Evolutionary conservation across 2,888 invertebrate genomes (phyloP).

Genomic region (Sipha maydis): DNA sequence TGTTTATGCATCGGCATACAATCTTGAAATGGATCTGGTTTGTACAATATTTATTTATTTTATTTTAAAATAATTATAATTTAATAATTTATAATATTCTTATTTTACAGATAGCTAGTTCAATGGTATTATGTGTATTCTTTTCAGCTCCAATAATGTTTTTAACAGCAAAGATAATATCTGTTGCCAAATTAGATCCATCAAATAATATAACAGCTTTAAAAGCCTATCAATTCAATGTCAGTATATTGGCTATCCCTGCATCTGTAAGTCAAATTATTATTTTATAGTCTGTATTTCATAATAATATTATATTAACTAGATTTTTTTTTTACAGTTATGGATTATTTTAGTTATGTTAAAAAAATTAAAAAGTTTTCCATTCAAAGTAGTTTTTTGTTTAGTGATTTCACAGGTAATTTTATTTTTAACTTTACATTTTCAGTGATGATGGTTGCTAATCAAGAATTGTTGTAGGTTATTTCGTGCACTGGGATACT

Average conservation of each 20-base stretch:
- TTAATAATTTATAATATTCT: conserved; percentile 40
- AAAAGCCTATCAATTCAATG: conserved; percentile 82
- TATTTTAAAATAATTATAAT: background rate
- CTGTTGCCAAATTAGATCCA: conserved; percentile 77
- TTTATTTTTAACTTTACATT: background rate
- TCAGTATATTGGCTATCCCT: conserved; percentile 82
- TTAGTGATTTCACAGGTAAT: conserved; percentile 56
- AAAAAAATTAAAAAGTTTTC: conserved; percentile 58
- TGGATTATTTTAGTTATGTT: conserved; percentile 57
- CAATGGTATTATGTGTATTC: conserved; percentile 95
- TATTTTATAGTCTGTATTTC: background rate
- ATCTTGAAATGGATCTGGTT: conserved; percentile 87
- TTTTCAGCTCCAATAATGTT: conserved; percentile 95
- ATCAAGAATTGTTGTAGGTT: conserved; percentile 25
- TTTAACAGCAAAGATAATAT: conserved; percentile 92
- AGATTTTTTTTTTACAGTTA: conserved; percentile 30
- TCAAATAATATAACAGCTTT: conserved; percentile 81
- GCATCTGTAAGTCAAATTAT: conserved; percentile 72
- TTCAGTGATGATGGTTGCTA: background rate
- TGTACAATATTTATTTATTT: conserved; percentile 65
- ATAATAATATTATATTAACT: background rate
- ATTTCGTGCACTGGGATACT: conserved; percentile 56
- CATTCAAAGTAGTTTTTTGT: conserved; percentile 54
- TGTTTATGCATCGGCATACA: conserved; percentile 90
- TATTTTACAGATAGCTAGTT: conserved; percentile 82